Evolutionary conservation across 1,140 invertebrate species (phyloP).

Genomic region (Conopomorpha cramerella): DNA sequence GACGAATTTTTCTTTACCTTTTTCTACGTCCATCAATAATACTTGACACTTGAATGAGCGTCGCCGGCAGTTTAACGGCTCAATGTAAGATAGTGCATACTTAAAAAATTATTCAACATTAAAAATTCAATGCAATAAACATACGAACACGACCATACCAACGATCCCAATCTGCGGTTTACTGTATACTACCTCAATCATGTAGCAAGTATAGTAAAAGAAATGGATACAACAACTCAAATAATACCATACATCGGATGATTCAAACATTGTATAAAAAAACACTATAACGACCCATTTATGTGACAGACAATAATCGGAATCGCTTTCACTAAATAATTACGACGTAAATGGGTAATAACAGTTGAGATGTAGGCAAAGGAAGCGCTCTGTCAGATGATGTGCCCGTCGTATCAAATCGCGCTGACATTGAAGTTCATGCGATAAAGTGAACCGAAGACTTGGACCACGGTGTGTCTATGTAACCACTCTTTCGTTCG

Average conservation of each 20-base stretch:
- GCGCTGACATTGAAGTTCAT: slow-evolving; percentile 42
- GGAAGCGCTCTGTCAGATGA: slow-evolving; percentile 37
- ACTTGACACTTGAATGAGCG: slow-evolving; percentile 47
- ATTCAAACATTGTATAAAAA: background rate
- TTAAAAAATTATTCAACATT: slow-evolving; percentile 11
- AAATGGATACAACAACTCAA: background rate
- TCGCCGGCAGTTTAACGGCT: slow-evolving; percentile 22
- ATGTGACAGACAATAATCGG: too few relatives aligned
- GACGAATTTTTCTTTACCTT: slow-evolving; percentile 30
- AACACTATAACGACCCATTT: background rate
- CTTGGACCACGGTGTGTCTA: too few relatives aligned
- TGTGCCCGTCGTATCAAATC: slow-evolving; percentile 45
- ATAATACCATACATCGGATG: background rate
- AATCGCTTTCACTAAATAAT: background rate
- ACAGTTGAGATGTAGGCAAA: slow-evolving; percentile 27
- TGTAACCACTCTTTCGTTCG: too few relatives aligned
- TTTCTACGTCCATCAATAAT: slow-evolving; percentile 44
- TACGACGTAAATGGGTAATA: slow-evolving; percentile 30
- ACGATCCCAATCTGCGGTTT: too few relatives aligned
- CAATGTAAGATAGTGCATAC: slow-evolving; percentile 23
- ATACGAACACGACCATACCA: too few relatives aligned
- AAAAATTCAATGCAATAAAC: background rate
- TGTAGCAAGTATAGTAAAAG: background rate
- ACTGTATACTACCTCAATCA: too few relatives aligned
- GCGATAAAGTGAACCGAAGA: slow-evolving; percentile 14